Conservation (phyloP, 2,888 invertebrate species). For the Acanthosepion lycidas region DNA sequence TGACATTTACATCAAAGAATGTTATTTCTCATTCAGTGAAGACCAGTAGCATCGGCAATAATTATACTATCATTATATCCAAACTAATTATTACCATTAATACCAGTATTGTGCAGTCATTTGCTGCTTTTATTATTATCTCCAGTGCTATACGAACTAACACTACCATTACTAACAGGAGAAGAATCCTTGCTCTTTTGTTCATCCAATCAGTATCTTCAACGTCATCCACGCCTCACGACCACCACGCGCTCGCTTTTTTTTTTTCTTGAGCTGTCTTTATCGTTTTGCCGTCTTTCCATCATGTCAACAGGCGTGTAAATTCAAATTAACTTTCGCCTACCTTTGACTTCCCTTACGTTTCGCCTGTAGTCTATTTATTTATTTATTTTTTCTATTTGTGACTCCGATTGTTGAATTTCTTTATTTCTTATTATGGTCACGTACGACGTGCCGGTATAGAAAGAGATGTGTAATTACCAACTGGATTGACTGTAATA, state of each 20-base stretch:
- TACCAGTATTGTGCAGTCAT: too few relatives aligned
- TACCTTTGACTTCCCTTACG: neutral
- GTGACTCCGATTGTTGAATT: neutral
- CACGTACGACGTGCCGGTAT: conserved; percentile 4
- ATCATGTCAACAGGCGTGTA: conserved; percentile 20
- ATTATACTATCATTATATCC: too few relatives aligned
- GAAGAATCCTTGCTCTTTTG: neutral
- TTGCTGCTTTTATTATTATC: too few relatives aligned
- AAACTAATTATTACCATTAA: too few relatives aligned
- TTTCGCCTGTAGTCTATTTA: neutral
- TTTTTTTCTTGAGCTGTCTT: neutral
- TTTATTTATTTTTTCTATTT: neutral
- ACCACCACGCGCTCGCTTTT: neutral
- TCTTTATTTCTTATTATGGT: neutral
- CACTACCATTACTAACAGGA: neutral
- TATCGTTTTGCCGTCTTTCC: neutral
- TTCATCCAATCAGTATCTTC: neutral
- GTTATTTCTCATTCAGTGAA: too few relatives aligned
- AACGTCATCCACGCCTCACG: neutral
- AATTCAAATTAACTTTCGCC: conserved; percentile 22
- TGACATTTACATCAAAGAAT: too few relatives aligned
- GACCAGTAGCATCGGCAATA: too few relatives aligned
- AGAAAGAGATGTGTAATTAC: neutral
- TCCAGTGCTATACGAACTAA: neutral
- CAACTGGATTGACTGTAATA: conserved; percentile 9